phyloP scores from a whole-genome alignment of 2,888 invertebrate species.

The Neoascia interrupta region DNA sequence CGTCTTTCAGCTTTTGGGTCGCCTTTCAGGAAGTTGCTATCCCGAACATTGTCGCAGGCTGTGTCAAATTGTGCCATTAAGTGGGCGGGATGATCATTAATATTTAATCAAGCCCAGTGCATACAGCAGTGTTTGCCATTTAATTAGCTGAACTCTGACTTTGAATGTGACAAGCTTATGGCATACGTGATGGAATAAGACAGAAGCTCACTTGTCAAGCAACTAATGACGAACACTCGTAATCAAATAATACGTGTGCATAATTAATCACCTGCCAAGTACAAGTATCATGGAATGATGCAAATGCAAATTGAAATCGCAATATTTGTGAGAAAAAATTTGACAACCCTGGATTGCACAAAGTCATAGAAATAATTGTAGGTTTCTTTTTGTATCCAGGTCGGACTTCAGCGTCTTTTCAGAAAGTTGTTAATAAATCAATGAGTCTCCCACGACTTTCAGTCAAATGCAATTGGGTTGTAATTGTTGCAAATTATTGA shows the following conservation, averaged over 20 bases:
- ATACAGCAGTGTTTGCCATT: conserved; percentile 35
- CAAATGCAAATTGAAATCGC: conserved; percentile 38
- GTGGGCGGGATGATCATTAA: neutral
- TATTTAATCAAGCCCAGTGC: neutral
- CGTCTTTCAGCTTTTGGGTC: conserved; percentile 21
- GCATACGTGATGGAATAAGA: conserved; percentile 18
- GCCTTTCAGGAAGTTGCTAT: neutral
- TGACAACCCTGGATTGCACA: conserved; percentile 11
- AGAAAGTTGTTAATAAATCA: conserved; percentile 47
- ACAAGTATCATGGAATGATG: conserved; percentile 31
- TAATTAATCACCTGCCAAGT: conserved; percentile 19
- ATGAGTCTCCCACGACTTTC: conserved; percentile 53
- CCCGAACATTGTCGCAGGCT: conserved; percentile 33
- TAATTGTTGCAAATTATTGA: conserved; percentile 52
- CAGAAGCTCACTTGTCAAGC: conserved; percentile 35
- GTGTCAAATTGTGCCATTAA: conserved; percentile 46
- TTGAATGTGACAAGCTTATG: conserved; percentile 12
- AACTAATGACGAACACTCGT: neutral
- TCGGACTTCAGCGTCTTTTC: too few species aligned
- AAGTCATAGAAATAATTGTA: conserved; percentile 35
- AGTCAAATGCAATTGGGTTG: conserved; percentile 46
- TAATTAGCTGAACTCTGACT: conserved; percentile 15
- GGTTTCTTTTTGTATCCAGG: conserved; percentile 33
- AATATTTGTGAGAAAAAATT: neutral
- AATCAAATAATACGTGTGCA: neutral